phyloP scores from a whole-genome alignment of 2,113 vertebrate genomes.

The Syrmaticus mikado region DNA sequence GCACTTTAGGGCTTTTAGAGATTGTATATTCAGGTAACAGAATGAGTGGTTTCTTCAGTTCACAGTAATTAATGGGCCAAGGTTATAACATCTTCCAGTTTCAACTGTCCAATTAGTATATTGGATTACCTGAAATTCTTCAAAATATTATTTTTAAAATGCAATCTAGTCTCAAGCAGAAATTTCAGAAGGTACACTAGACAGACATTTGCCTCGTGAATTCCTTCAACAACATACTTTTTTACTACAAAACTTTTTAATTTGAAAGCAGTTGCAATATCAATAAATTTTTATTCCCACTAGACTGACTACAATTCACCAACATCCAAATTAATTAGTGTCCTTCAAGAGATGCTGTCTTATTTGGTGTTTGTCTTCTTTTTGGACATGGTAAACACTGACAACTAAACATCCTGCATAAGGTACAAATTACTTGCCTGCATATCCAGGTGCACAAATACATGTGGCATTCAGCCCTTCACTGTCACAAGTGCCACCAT shows the following conservation, averaged over 20 bases:
- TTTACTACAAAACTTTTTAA: background rate
- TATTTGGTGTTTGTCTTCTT: background rate
- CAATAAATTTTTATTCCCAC: background rate
- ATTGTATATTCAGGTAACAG: background rate
- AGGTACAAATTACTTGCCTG: slow-evolving; percentile 75
- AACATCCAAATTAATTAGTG: slow-evolving; percentile 3
- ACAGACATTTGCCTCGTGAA: background rate
- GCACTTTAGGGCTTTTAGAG: slow-evolving; percentile 2
- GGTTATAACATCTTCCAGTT: background rate
- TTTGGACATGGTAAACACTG: background rate
- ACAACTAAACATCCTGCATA: background rate
- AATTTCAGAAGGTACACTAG: background rate
- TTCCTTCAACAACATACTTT: background rate
- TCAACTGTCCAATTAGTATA: background rate
- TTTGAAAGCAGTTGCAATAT: slow-evolving; percentile 20
- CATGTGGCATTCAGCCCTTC: slow-evolving; percentile 89
- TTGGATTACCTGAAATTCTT: background rate
- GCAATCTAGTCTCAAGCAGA: background rate
- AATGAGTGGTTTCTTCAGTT: background rate
- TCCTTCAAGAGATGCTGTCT: background rate
- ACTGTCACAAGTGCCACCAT: slow-evolving; percentile 90
- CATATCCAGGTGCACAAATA: slow-evolving; percentile 88
- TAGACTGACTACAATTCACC: background rate
- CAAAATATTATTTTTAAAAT: slow-evolving; percentile 14
- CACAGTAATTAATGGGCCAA: background rate